Percentiles rank a stretch among this genome's conserved stretches.
Conservation (phyloP, 1,140 invertebrate species). For the Liolophura sinensis region DNA sequence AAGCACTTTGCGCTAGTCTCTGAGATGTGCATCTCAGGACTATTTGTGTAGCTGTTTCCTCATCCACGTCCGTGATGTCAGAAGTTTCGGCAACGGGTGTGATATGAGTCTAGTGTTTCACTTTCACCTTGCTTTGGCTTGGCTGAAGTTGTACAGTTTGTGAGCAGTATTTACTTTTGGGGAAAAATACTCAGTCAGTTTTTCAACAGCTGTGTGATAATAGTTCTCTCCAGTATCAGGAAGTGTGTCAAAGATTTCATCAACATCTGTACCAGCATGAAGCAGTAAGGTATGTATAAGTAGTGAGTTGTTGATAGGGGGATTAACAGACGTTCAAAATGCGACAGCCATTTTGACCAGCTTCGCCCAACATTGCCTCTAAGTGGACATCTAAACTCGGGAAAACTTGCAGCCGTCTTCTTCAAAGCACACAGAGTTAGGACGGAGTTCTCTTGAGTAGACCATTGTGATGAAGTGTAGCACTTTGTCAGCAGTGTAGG, state of each 20-base stretch:
- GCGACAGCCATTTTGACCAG: constrained; percentile 6
- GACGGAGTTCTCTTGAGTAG: too few species aligned
- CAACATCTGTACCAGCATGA: too few species aligned
- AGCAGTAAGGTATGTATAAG: too few species aligned
- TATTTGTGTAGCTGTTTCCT: too few species aligned
- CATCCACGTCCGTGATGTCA: too few species aligned
- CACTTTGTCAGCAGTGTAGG: too few species aligned
- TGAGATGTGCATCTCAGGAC: background rate
- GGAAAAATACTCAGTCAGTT: constrained; percentile 2
- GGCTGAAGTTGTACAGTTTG: constrained; percentile 3
- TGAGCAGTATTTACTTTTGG: background rate
- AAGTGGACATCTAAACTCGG: background rate
- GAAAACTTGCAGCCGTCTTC: background rate
- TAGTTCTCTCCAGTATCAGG: background rate
- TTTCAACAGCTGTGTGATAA: constrained; percentile 2
- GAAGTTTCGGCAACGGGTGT: constrained; percentile 3
- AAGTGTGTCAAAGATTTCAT: constrained; percentile 4
- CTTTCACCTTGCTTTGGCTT: background rate
- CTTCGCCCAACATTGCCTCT: background rate
- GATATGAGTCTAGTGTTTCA: constrained; percentile 2
- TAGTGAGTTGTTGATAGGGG: background rate
- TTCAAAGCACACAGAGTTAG: too few species aligned
- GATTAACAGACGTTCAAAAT: background rate
- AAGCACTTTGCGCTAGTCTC: background rate
- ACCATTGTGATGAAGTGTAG: too few species aligned